Evolutionary conservation across 2,888 invertebrate species (phyloP).

Genomic region (Eristalinus sepulchralis): DNA sequence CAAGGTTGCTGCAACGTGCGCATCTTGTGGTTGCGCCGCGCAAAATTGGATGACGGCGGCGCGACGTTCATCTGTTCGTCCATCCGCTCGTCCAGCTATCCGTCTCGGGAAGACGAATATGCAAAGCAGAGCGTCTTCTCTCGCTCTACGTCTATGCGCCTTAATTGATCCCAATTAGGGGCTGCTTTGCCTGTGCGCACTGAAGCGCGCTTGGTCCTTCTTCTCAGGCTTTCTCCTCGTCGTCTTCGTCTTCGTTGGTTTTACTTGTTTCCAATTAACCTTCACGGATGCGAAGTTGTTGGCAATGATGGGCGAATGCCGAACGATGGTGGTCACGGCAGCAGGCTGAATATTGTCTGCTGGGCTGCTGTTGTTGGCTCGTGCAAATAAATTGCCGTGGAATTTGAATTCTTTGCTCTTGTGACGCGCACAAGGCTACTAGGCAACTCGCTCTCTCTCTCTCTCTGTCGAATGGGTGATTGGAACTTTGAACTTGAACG

Average conservation of each 20-base stretch:
- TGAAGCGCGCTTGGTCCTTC: constrained; percentile 41
- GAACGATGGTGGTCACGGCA: constrained; percentile 44
- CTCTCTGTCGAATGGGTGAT: background rate
- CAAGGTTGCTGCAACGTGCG: background rate
- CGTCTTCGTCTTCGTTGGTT: background rate
- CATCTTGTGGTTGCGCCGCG: background rate
- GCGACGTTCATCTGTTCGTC: background rate
- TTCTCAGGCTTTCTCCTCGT: background rate
- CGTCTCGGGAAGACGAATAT: constrained; percentile 7
- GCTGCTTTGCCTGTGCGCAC: constrained; percentile 1
- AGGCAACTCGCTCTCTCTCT: background rate
- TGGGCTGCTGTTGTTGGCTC: background rate
- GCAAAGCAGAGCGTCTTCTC: constrained; percentile 50
- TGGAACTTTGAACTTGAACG: background rate
- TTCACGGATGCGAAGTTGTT: constrained; percentile 50
- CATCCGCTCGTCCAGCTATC: background rate
- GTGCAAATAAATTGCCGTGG: background rate
- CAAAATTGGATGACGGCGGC: background rate
- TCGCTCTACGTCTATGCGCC: constrained; percentile 56
- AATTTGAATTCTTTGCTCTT: background rate
- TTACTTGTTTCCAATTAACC: constrained; percentile 61
- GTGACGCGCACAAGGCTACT: background rate
- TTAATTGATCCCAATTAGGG: constrained; percentile 70
- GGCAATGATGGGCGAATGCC: background rate
- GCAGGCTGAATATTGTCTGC: background rate